phyloP scores from a whole-genome alignment of 2,797 vertebrate genomes.

The Aldrovandia affinis region DNA sequence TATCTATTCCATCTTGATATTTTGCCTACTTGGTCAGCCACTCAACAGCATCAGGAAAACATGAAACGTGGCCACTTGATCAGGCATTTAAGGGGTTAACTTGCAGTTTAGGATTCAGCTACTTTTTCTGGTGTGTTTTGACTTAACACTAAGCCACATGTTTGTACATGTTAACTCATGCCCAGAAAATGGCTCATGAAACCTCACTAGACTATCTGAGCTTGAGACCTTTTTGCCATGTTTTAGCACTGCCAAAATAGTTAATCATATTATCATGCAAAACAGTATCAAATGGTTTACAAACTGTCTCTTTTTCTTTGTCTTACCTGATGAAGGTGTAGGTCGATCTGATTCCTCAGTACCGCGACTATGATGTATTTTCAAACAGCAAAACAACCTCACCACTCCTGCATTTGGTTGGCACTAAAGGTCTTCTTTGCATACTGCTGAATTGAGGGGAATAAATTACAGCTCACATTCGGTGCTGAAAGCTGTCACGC shows the following conservation, averaged over 20 bases:
- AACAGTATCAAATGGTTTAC: neutral
- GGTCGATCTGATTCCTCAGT: neutral
- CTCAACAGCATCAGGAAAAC: neutral
- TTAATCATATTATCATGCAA: neutral
- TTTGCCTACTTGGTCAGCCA: neutral
- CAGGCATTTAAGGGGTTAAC: neutral
- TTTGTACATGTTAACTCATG: neutral
- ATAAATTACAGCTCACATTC: conserved; percentile 29
- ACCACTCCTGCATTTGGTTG: neutral
- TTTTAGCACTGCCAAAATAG: neutral
- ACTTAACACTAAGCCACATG: neutral
- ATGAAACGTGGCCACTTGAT: neutral
- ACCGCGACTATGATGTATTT: neutral
- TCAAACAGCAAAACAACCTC: neutral
- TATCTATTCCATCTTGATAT: neutral
- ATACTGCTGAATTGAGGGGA: neutral
- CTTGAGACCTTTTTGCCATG: neutral
- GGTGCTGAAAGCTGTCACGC: conserved; percentile 16
- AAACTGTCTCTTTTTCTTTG: neutral
- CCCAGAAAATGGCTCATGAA: neutral
- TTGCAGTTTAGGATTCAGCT: neutral
- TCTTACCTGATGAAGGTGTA: neutral
- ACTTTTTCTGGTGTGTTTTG: neutral
- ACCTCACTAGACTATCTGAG: neutral
- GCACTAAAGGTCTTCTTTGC: neutral